Evolutionary conservation across 2,113 vertebrate species (phyloP).

Genomic region (Oryzias woworae): DNA sequence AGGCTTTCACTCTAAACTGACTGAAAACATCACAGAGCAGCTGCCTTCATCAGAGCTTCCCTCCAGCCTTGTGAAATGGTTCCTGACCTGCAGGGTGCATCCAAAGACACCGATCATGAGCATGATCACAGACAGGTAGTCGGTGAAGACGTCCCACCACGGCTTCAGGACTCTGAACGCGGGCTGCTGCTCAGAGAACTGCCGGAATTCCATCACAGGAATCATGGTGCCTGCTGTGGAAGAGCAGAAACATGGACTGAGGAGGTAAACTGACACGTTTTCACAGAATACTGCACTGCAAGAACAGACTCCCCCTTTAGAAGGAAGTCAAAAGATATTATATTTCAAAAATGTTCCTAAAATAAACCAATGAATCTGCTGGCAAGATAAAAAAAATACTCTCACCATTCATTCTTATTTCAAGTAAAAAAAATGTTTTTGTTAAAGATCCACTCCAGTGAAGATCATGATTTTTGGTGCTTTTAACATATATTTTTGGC

Average conservation of each 20-base stretch:
- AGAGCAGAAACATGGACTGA: background rate
- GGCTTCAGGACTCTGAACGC: slow-evolving; percentile 97
- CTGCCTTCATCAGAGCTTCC: too few relatives aligned
- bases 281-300: too few relatives aligned
- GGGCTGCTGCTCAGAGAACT: slow-evolving; percentile 97
- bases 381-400: too few relatives aligned
- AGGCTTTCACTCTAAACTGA: background rate
- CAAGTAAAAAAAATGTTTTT: too few relatives aligned
- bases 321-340: too few relatives aligned
- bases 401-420: too few relatives aligned
- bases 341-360: background rate
- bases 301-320: background rate
- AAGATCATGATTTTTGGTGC: too few relatives aligned
- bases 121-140: slow-evolving; percentile 96
- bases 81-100: slow-evolving; percentile 92
- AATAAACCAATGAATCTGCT: too few relatives aligned
- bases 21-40: background rate
- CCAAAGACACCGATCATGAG: slow-evolving; percentile 98
- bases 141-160: slow-evolving; percentile 99
- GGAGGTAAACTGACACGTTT: too few relatives aligned
- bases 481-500: too few relatives aligned
- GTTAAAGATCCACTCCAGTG: too few relatives aligned
- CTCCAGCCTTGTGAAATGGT: too few relatives aligned
- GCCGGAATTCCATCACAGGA: slow-evolving; percentile 96
- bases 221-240: slow-evolving; percentile 86